Evolutionary conservation across 2,797 vertebrate genomes (phyloP).

Genomic region (Loriculus beryllinus): DNA sequence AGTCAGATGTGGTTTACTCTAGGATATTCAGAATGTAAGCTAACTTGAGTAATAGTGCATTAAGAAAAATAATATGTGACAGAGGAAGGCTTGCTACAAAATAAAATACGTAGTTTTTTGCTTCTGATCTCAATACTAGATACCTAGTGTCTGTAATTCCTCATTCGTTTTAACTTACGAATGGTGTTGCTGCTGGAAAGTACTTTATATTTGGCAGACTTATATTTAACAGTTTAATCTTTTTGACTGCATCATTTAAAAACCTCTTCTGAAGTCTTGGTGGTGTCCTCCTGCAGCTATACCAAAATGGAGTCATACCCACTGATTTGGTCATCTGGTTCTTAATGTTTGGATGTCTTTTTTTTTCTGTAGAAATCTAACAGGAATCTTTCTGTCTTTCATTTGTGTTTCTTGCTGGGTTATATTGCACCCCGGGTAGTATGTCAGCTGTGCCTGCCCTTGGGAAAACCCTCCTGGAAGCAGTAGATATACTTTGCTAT

Average conservation of each 20-base stretch:
- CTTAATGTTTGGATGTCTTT: neutral
- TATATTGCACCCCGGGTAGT: neutral
- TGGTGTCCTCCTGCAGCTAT: neutral
- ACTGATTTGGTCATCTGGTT: neutral
- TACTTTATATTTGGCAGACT: neutral
- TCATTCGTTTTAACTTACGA: neutral
- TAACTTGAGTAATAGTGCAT: neutral
- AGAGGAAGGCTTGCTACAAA: neutral
- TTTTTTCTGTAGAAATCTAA: neutral
- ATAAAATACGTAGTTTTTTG: neutral
- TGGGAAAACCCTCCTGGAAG: constrained; percentile 23
- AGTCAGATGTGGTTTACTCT: neutral
- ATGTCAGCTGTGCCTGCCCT: neutral
- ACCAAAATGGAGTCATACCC: neutral
- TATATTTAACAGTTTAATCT: neutral
- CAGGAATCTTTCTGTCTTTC: neutral
- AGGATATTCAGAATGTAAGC: neutral
- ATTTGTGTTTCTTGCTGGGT: neutral
- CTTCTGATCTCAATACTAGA: neutral
- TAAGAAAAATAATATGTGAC: neutral
- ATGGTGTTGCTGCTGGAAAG: neutral
- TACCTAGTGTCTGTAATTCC: neutral
- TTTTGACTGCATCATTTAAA: neutral
- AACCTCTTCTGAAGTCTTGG: neutral
- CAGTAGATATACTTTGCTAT: neutral